phyloP scores from a whole-genome alignment of 2,888 invertebrate species.

The Nasonia oneida region DNA sequence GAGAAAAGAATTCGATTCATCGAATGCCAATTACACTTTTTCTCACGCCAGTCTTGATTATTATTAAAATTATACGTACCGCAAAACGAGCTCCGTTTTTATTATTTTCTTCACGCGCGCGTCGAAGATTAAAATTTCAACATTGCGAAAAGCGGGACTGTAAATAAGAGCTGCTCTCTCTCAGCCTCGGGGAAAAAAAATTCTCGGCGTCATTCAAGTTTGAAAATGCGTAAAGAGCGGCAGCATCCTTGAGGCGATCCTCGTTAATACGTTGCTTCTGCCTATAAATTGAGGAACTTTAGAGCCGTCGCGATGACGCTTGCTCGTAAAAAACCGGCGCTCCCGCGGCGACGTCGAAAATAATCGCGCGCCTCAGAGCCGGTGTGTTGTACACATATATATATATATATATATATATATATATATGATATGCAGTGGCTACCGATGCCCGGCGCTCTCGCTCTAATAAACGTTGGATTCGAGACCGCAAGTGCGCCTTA shows the following conservation, averaged over 20 bases:
- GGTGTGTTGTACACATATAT: neutral
- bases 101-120: too few relatives aligned
- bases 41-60: too few relatives aligned
- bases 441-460: neutral
- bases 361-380: conserved; percentile 38
- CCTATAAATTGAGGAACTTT: conserved; percentile 71
- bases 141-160: neutral
- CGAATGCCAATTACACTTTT: too few relatives aligned
- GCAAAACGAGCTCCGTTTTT: too few relatives aligned
- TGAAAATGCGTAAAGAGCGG: conserved; percentile 36
- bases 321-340: conserved; percentile 49
- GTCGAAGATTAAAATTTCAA: neutral
- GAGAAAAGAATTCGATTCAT: too few relatives aligned
- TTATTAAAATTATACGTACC: too few relatives aligned
- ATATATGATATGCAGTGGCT: conserved; percentile 3
- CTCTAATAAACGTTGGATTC: conserved; percentile 39
- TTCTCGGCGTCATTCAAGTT: conserved; percentile 38
- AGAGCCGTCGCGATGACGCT: conserved; percentile 62
- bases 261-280: conserved; percentile 63
- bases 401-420: neutral
- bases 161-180: neutral
- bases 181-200: conserved; percentile 24
- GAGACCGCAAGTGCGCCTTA: neutral
- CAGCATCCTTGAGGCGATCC: conserved; percentile 38
- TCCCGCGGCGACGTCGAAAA: conserved; percentile 28